Evolutionary conservation across 2,797 vertebrate species (phyloP), one percentile per base, ranked within the genome.

Genomic region (Spondyliosoma cantharus): DNA sequence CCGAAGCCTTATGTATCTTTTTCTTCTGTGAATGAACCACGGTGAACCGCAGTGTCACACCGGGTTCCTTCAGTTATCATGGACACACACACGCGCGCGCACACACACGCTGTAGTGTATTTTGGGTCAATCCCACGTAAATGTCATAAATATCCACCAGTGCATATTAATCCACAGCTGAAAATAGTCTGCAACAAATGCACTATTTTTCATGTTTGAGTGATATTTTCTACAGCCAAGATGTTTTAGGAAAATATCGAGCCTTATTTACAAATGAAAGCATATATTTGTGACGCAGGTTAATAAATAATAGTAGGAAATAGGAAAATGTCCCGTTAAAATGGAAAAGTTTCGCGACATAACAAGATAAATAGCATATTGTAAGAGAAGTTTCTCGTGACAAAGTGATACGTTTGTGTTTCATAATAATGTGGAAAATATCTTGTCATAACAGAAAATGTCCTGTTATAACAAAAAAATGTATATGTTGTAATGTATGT

Each of bases 181-280:
- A 69, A 68, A 74, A 62, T 27, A 45, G 32, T 52, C 4, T 15
- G 12, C 0, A 9, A 3, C 8, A 52, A 32, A 45, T 19, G 3
- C 61, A 61, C 16, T 53, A 24, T 59, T 58, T 67, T 27, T 25
- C 5, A 13, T 53, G 32, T 61, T 60, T 59, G 32, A 46, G 69
- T 48, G n/a, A 50, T 0, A 15, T 69, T 37, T 42, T 0, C 16
- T 11, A 7, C 14, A 27, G 9, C 19, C 37, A 11, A 37, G 37
- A 11, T 54, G 15, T 60, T 67, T 58, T 11, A 20, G 22, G 11
- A 32, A 60, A 60, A 59, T 59, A n/a, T n/a, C n/a, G n/a, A n/a
- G n/a, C n/a, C n/a, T n/a, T n/a, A n/a, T n/a, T n/a, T n/a, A n/a
- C n/a, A n/a, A n/a, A n/a, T n/a, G n/a, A n/a, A n/a, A n/a, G n/a